phyloP scores from a whole-genome alignment of 2,888 invertebrate genomes.

The Leptura quadrifasciata region DNA sequence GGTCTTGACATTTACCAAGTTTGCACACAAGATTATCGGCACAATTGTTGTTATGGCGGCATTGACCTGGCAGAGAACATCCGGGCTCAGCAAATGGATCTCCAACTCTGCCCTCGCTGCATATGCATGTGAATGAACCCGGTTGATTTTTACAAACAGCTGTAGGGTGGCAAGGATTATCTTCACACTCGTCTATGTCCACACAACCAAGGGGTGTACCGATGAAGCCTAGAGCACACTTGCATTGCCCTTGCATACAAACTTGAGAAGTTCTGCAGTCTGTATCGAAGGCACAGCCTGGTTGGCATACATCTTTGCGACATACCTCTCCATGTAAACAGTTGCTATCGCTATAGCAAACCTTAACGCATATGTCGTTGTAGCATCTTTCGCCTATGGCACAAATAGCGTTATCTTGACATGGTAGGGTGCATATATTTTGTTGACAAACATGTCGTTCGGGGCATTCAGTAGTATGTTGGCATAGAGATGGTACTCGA shows the following conservation, averaged over 20 bases:
- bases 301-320: slow-evolving; percentile 85
- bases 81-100: slow-evolving; percentile 83
- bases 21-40: slow-evolving; percentile 85
- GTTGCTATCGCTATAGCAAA: slow-evolving; percentile 92
- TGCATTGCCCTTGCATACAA: slow-evolving; percentile 85
- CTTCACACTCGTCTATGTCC: slow-evolving; percentile 89
- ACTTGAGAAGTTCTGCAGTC: slow-evolving; percentile 88
- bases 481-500: slow-evolving; percentile 84
- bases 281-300: slow-evolving; percentile 87
- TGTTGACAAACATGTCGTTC: slow-evolving; percentile 86
- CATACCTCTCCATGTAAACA: slow-evolving; percentile 94
- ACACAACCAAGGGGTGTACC: slow-evolving; percentile 84
- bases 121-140: slow-evolving; percentile 88
- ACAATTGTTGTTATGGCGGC: slow-evolving; percentile 84
- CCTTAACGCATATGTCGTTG: slow-evolving; percentile 86
- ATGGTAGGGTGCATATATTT: slow-evolving; percentile 86
- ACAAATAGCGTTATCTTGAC: slow-evolving; percentile 83
- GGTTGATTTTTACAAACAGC: slow-evolving; percentile 87
- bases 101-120: slow-evolving; percentile 87
- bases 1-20: slow-evolving; percentile 86
- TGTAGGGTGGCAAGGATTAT: slow-evolving; percentile 85
- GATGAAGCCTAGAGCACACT: slow-evolving; percentile 86
- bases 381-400: slow-evolving; percentile 90
- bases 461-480: slow-evolving; percentile 83
- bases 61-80: slow-evolving; percentile 86